Evolutionary conservation across 2,797 vertebrate genomes (phyloP).

Genomic region (Tadarida brasiliensis): DNA sequence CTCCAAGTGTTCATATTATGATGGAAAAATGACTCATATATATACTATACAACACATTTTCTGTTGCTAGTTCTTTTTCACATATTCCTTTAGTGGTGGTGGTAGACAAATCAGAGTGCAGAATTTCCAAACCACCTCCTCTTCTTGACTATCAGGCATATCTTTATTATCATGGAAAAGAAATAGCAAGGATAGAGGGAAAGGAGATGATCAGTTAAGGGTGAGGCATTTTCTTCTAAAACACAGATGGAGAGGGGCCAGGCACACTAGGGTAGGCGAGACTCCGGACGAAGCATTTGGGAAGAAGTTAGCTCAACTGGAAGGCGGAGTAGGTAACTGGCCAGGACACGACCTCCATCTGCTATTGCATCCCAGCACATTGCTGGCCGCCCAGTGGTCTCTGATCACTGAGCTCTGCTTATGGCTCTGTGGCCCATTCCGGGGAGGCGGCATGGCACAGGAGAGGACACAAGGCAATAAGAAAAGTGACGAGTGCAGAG

Average conservation of each 20-base stretch:
- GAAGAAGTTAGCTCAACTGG: not conserved
- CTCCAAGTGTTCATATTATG: slow-evolving; percentile 11
- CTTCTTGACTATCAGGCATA: not conserved
- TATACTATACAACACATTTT: not conserved
- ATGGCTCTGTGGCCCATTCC: not conserved
- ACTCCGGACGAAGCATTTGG: not conserved
- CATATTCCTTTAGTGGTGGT: not conserved
- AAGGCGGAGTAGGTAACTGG: not conserved
- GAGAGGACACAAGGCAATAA: not conserved
- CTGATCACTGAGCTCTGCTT: not conserved
- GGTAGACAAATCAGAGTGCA: not conserved
- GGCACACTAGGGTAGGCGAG: not conserved
- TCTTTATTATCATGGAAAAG: slow-evolving; percentile 16
- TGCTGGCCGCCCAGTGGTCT: not conserved
- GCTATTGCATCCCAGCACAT: not conserved
- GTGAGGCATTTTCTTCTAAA: not conserved
- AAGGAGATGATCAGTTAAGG: not conserved
- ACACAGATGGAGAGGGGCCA: not conserved
- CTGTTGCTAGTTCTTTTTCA: slow-evolving; percentile 2
- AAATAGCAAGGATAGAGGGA: slow-evolving; percentile 28
- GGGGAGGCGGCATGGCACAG: not conserved
- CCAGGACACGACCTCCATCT: not conserved
- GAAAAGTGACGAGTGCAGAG: not conserved
- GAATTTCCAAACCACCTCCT: not conserved
- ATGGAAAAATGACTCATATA: slow-evolving; percentile 27